Evolutionary conservation across 2,797 vertebrate genomes (phyloP), one percentile per base, ranked within the genome.

Genomic region (Aplochiton taeniatus): DNA sequence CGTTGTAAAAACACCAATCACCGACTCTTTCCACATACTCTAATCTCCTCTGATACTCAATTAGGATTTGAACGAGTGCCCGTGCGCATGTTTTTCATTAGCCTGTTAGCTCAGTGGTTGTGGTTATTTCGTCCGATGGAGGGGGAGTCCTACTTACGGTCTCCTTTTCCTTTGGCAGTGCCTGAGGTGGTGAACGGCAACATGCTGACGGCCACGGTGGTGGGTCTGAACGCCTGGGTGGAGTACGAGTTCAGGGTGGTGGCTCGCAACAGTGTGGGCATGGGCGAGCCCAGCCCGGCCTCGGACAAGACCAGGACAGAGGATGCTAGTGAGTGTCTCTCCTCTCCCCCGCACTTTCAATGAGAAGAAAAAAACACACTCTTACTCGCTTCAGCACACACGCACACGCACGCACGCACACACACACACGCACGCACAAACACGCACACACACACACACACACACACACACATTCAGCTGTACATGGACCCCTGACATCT

Each of bases 201-300:
- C 79, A 94, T 93, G 44, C 89, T 93, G 83, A 96, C 94, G 0
- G 93, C 95, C 54, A 96, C 96, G 0, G 95, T 96, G 41, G 94
- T 96, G 54, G 95, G 94, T 73, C 89, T 98, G 80, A 98, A 96
- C 20, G 96, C 96, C 48, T 98, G 96, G 96, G 96, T 98, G 85
- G 96, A 98, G 88, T 98, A 98, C 13, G 95, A 98, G 87, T 98
- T 98, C 76, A 94, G 96, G 70, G 93, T 97, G 61, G 94, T 98
- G 70, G 95, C 95, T 78, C 94, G 90, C 81, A 98, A 98, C 78
- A 88, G 81, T 55, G 93, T 98, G 8, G 96, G 96, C 76, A 92
- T 96, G 63, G 96, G 96, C 85, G 96, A 96, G 73, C 96, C 96
- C 73, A 98, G 96, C 87, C 94, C 94, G 1, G 80, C 96, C 66